These are phyloP conservation scores for Forbesichthys agassizii DNA, from an alignment of 2,113 vertebrate genomes.

Conservation along the genomic window DNA sequence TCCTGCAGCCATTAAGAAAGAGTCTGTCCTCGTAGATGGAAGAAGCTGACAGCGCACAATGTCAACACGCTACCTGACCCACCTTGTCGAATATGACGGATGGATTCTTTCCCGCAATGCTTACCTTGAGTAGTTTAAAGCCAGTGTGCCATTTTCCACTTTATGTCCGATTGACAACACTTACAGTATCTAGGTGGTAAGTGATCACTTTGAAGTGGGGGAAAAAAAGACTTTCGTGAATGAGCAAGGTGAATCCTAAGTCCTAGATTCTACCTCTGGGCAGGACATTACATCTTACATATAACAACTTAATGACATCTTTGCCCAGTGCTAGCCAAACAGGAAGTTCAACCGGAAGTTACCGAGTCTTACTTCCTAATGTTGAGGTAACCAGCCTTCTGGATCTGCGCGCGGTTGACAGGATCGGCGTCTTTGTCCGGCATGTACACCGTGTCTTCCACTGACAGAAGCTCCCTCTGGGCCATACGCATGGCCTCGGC, in stretches of 20 bases:
- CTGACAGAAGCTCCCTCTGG: slow-evolving; percentile 88
- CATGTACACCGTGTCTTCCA: slow-evolving; percentile 87
- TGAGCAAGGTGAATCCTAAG: too few species aligned
- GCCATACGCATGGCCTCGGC: slow-evolving; percentile 86
- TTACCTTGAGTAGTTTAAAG: not conserved
- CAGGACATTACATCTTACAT: too few species aligned
- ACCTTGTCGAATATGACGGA: slow-evolving; percentile 43
- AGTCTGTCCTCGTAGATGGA: slow-evolving; percentile 50
- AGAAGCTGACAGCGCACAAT: slow-evolving; percentile 56
- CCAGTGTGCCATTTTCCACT: not conserved
- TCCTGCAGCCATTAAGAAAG: slow-evolving; percentile 49
- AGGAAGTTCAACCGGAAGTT: not conserved
- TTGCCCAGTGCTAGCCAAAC: not conserved
- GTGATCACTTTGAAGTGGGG: too few species aligned
- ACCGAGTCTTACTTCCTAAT: slow-evolving; percentile 87
- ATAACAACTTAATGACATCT: too few species aligned
- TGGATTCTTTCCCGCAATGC: slow-evolving; percentile 21
- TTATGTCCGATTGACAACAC: too few species aligned
- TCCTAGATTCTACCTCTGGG: too few species aligned
- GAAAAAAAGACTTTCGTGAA: too few species aligned
- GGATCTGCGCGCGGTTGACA: slow-evolving; percentile 92
- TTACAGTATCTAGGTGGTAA: too few species aligned
- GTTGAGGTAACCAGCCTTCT: slow-evolving; percentile 97
- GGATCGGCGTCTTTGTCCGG: slow-evolving; percentile 84
- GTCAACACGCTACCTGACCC: slow-evolving; percentile 50